Evolutionary conservation across 2,797 vertebrate species (phyloP), one percentile per base, ranked within the genome.

Genomic region (Delichon dasypus): DNA sequence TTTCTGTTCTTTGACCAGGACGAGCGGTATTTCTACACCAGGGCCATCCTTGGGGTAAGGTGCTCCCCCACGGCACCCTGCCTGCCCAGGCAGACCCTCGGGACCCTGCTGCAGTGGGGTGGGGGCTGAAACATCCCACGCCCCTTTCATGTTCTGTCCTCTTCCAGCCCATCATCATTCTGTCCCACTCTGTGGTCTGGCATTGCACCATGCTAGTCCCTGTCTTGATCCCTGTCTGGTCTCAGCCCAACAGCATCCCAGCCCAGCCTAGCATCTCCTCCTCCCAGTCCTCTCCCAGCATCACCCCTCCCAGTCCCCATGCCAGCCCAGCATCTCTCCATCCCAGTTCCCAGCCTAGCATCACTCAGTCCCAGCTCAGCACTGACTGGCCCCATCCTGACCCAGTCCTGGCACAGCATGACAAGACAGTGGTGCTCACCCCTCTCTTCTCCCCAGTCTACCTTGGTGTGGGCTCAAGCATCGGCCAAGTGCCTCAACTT

Each of bases 401-500:
- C 30, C 45, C 60, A 44, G 54, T 47, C 58, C 62, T 2, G 1
- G 30, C 42, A 9, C 10, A 45, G 36, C 50, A 60, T 7, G 1
- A 6, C 0, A 1, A 32, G 42, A 20, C 40, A 55, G 51, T 3
- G 4, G 27, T 1, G 1, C 44, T 93, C 68, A 93, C 15, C 10
- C 40, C 17, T n/a, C 27, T 92, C 34, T 71, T 57, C 29, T 90
- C 57, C 27, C 7, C 93, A 99, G 98, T 97, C 98, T 0, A 98
- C 98, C 3, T 76, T 99, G 96, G 95, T 98, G 0, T 99, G 99
- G 98, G 99, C 99, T 71, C 96, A 98, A 94, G 99, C 98, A 40
- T 99, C 99, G 29, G 99, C 99, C 72, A 98, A 98, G 9, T 99
- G 99, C 38, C 98, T 99, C 65, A 99, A 99, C 98, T 99, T 99